Base-by-base conservation (phyloP, 2,113 vertebrate species). In the Brachypodius melanocephalos region DNA sequence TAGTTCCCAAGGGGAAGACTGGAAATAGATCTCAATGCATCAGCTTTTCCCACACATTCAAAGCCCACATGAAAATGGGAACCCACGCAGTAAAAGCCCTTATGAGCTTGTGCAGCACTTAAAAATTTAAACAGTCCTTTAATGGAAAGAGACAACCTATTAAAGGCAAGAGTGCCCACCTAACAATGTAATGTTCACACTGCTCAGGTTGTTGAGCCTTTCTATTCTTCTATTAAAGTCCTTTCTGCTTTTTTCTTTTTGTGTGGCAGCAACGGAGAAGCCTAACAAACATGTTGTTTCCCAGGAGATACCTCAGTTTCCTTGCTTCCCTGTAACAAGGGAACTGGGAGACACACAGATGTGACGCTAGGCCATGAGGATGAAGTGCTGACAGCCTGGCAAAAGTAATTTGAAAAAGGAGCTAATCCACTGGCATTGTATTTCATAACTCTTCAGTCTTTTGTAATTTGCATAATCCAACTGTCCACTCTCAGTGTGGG, bases 1-100 rank as follows among this genome's bases (percentile, higher is more conserved):
- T 91, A 88, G 67, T 54, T 96, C 93, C 92, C 91, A 62, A 42
- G 57, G 59, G 92, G 29, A 95, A 92, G 52, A 69, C 86, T 71
- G 67, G 85, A 96, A 94, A 93, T 54, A 85, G 85, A 93, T 96
- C 86, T 95, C 93, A 96, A 94, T 68, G 88, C 49, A 91, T 34
- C 43, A 90, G 62, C 80, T 88, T 91, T 77, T 89, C 84, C 77
- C 74, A 63, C 85, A 68, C 74, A 83, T 96, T 95, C 93, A 90
- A 80, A 94, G 75, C 66, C 85, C 75, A 82, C 38, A 29, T 54
- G 73, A 94, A 95, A 43, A 65, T 91, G 7, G 7, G 91, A 93
- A 79, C 55, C 90, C 62, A 85, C 61, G 12, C 38, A 71, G 45
- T 57, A 79, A 86, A 93, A 94, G 66, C 65, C 76, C 31, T 28